Evolutionary conservation across 1,140 invertebrate species (phyloP).

Genomic region (Tetragnatha versicolor): DNA sequence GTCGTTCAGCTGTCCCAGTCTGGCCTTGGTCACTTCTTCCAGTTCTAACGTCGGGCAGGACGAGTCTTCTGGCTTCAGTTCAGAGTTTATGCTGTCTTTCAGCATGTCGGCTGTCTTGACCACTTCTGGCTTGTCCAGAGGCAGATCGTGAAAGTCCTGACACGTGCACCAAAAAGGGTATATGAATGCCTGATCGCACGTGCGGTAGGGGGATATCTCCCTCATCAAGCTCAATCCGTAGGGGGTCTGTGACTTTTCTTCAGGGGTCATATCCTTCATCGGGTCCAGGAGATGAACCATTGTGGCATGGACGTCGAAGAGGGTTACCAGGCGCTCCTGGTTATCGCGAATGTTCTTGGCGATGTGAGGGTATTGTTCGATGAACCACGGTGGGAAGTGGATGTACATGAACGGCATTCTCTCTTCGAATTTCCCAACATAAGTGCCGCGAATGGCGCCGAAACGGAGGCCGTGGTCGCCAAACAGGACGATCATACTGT

Average conservation of each 20-base stretch:
- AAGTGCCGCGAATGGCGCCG: slow-evolving; percentile 80
- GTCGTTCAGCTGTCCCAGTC: slow-evolving; percentile 70
- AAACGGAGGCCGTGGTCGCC: slow-evolving; percentile 94
- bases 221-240: slow-evolving; percentile 78
- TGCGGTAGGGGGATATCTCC: slow-evolving; percentile 69
- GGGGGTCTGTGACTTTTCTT: slow-evolving; percentile 30
- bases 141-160: slow-evolving; percentile 46
- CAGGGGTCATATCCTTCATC: slow-evolving; percentile 59
- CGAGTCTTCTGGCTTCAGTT: slow-evolving; percentile 56
- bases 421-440: slow-evolving; percentile 71
- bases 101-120: neutral
- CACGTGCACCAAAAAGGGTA: slow-evolving; percentile 65
- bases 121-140: neutral
- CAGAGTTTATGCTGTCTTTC: slow-evolving; percentile 58
- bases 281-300: slow-evolving; percentile 62
- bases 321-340: slow-evolving; percentile 64
- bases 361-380: slow-evolving; percentile 71
- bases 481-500: slow-evolving; percentile 77
- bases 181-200: slow-evolving; percentile 63
- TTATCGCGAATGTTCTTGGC: slow-evolving; percentile 77
- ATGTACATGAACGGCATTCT: slow-evolving; percentile 81
- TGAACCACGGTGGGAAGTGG: slow-evolving; percentile 77
- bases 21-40: slow-evolving; percentile 73
- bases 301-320: slow-evolving; percentile 67
- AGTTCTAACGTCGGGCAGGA: slow-evolving; percentile 75